Evolutionary conservation across 1,140 invertebrate species (phyloP).

Genomic region (Goniozus legneri): DNA sequence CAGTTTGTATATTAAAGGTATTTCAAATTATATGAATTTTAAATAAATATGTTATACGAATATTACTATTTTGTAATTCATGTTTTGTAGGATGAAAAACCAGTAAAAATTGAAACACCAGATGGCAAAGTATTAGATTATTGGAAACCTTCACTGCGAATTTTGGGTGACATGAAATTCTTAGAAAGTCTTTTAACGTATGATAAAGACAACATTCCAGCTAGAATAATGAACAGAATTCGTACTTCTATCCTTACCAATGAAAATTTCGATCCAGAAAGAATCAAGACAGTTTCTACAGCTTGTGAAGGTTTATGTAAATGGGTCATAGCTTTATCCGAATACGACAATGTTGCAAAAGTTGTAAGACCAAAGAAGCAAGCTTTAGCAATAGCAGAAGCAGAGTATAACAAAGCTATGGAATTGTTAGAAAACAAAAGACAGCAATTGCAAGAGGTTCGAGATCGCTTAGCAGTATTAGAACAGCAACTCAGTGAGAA

Average conservation of each 20-base stretch:
- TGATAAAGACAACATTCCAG: constrained; percentile 88
- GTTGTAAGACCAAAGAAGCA: constrained; percentile 85
- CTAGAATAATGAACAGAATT: constrained; percentile 77
- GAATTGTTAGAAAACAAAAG: constrained; percentile 72
- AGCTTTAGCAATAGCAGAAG: constrained; percentile 73
- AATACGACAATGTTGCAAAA: constrained; percentile 89
- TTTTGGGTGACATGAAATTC: constrained; percentile 89
- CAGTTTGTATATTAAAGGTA: constrained; percentile 90
- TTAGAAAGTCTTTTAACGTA: constrained; percentile 76
- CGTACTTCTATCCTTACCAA: constrained; percentile 75
- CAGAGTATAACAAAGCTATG: constrained; percentile 66
- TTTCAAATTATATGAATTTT: constrained; percentile 6
- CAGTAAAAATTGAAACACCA: constrained; percentile 54
- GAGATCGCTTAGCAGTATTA: constrained; percentile 57
- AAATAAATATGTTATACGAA: not conserved
- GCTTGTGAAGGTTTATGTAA: constrained; percentile 80
- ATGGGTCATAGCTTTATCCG: constrained; percentile 88
- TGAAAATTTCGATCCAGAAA: constrained; percentile 88
- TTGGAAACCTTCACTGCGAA: constrained; percentile 87
- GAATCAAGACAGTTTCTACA: constrained; percentile 74
- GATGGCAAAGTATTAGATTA: constrained; percentile 73
- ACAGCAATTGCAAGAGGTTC: constrained; percentile 67
- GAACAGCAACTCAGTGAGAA: constrained; percentile 67
- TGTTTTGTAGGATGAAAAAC: constrained; percentile 68
- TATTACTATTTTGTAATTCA: constrained; percentile 8